phyloP scores from a whole-genome alignment of 2,797 vertebrate species.

The Euthynnus affinis region DNA sequence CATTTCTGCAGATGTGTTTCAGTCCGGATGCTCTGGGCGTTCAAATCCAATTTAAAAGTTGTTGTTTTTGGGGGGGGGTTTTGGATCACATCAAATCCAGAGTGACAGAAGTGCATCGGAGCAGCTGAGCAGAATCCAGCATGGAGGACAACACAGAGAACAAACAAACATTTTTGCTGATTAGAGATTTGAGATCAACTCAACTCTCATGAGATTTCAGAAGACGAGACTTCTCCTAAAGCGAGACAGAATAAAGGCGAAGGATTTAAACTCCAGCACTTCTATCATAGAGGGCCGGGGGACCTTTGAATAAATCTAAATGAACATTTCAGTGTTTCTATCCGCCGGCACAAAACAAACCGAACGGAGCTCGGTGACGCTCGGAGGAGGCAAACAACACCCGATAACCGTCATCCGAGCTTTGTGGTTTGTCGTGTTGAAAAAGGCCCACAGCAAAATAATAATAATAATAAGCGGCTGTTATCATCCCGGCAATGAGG shows the following conservation, averaged over 20 bases:
- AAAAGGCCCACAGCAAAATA: background rate
- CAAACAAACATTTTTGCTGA: too few relatives aligned
- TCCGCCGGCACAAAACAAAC: background rate
- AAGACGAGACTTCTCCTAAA: too few relatives aligned
- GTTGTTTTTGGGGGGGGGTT: too few relatives aligned
- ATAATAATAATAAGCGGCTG: slow-evolving; percentile 11
- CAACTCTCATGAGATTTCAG: too few relatives aligned
- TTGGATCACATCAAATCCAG: too few relatives aligned
- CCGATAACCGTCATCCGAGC: background rate
- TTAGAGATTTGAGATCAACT: too few relatives aligned
- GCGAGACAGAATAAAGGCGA: background rate
- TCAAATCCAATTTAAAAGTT: too few relatives aligned
- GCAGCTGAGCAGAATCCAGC: too few relatives aligned
- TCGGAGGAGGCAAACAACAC: background rate
- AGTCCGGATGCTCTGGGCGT: too few relatives aligned
- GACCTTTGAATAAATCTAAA: background rate
- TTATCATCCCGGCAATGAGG: rapidly evolving
- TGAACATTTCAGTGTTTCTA: background rate
- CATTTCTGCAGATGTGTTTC: too few relatives aligned
- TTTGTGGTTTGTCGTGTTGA: background rate
- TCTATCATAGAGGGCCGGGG: rapidly evolving
- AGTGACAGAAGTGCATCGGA: too few relatives aligned
- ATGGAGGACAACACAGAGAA: too few relatives aligned
- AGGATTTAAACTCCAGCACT: background rate
- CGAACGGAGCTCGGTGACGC: rapidly evolving